A percentile compares a stretch with the other conserved stretches of the same genome.
Conservation (phyloP, 2,888 invertebrate species). For the Agrypnus murinus region DNA sequence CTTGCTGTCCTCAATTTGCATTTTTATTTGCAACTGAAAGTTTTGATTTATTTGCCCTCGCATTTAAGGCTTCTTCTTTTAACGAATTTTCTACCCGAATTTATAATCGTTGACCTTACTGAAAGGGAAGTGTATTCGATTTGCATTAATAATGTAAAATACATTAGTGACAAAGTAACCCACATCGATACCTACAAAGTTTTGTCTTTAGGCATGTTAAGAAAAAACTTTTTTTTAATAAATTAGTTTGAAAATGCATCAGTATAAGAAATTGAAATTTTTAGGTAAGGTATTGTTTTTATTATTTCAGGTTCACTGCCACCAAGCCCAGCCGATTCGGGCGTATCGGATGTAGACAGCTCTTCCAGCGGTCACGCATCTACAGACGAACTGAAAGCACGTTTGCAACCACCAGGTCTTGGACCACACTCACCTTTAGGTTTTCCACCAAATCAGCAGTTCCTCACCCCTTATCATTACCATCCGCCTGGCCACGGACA, state of each 20-base stretch:
- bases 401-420: conserved; percentile 81
- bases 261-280: too few species aligned
- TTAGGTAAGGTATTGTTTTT: conserved; percentile 23
- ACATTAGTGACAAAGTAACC: too few species aligned
- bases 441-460: conserved; percentile 71
- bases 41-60: conserved; percentile 68
- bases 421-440: conserved; percentile 68
- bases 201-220: too few species aligned
- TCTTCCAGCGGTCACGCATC: conserved; percentile 86
- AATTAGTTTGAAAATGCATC: too few species aligned
- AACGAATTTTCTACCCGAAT: conserved; percentile 13
- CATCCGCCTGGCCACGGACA: conserved; percentile 69
- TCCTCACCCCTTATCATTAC: conserved; percentile 79
- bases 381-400: conserved; percentile 89
- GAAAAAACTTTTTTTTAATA: too few species aligned
- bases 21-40: conserved; percentile 68
- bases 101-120: neutral
- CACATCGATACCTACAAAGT: too few species aligned
- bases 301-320: conserved; percentile 88
- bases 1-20: conserved; percentile 68
- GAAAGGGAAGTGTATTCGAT: neutral
- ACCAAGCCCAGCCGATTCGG: conserved; percentile 97
- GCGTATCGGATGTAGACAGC: conserved; percentile 97
- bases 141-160: neutral
- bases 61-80: conserved; percentile 35